Evolutionary conservation across 2,888 invertebrate genomes (phyloP).

Genomic region (Malthinus seriepunctatus): DNA sequence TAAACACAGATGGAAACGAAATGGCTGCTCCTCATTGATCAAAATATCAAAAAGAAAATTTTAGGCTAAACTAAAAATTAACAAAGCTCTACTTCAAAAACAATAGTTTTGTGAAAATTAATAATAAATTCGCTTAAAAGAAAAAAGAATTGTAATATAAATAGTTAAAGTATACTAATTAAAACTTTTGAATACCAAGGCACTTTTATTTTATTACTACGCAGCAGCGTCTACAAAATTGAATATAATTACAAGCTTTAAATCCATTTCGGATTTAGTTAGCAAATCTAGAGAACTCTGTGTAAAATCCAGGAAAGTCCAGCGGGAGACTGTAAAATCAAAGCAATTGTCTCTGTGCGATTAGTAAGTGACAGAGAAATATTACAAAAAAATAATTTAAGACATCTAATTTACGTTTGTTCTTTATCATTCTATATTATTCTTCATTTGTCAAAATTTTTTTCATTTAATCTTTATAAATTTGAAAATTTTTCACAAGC

Average conservation of each 20-base stretch:
- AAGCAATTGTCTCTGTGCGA: constrained; percentile 3
- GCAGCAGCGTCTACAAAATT: constrained; percentile 6
- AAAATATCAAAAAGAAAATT: no score
- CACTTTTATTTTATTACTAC: constrained; percentile 7
- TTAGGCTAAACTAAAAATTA: no score
- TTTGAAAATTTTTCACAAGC: no score
- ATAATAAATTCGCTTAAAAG: not conserved
- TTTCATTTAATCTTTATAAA: no score
- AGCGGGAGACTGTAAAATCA: constrained; percentile 2
- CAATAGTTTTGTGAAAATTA: no score
- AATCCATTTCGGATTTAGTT: constrained; percentile 4
- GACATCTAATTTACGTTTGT: no score
- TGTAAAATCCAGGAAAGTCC: constrained; percentile 1
- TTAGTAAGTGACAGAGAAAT: constrained; percentile 1
- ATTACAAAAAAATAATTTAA: constrained; percentile 1
- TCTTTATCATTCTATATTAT: no score
- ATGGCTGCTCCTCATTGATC: no score
- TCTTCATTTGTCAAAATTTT: no score
- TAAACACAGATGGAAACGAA: no score
- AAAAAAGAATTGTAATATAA: not conserved
- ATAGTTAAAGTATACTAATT: constrained; percentile 2
- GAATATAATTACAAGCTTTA: constrained; percentile 7
- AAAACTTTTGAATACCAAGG: not conserved
- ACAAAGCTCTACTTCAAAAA: no score
- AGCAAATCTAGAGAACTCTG: constrained; percentile 2